These are phyloP conservation scores for Hydropsyche tenuis DNA, from an alignment of 1,140 invertebrate species.

Conservation along the genomic window DNA sequence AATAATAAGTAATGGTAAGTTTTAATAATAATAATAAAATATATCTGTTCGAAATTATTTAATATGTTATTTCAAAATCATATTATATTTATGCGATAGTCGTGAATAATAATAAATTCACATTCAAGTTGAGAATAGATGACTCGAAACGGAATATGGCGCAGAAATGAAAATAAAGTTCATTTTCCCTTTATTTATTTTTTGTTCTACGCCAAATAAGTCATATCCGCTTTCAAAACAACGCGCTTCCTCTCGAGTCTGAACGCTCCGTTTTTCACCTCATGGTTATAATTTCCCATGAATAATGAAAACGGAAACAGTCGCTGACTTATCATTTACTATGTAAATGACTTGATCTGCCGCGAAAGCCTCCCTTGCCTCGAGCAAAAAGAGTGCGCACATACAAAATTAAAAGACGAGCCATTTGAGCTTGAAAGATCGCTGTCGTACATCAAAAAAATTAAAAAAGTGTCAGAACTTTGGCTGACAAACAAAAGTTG, in stretches of 20 bases:
- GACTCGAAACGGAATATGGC: no score
- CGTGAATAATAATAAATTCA: no score
- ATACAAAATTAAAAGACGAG: constrained; percentile 18
- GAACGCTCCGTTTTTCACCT: constrained; percentile 11
- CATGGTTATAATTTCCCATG: constrained; percentile 31
- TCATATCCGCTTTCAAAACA: constrained; percentile 2
- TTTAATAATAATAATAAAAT: no score
- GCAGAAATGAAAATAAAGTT: no score
- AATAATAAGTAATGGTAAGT: no score
- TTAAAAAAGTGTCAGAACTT: constrained; percentile 29
- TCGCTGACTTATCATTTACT: constrained; percentile 37
- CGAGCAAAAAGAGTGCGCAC: background rate
- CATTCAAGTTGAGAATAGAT: no score
- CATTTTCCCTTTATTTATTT: no score
- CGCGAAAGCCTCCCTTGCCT: constrained; percentile 1
- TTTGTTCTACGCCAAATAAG: no score
- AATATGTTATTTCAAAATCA: no score
- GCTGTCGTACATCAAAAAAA: constrained; percentile 25
- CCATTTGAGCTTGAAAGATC: constrained; percentile 18
- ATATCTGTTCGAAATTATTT: no score
- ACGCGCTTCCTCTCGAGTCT: background rate
- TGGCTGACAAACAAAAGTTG: background rate
- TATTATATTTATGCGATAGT: no score
- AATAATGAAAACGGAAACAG: constrained; percentile 35
- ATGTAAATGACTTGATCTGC: constrained; percentile 34